Conservation (phyloP, 2,113 vertebrate genomes). For the Micronycteris hirsuta region DNA sequence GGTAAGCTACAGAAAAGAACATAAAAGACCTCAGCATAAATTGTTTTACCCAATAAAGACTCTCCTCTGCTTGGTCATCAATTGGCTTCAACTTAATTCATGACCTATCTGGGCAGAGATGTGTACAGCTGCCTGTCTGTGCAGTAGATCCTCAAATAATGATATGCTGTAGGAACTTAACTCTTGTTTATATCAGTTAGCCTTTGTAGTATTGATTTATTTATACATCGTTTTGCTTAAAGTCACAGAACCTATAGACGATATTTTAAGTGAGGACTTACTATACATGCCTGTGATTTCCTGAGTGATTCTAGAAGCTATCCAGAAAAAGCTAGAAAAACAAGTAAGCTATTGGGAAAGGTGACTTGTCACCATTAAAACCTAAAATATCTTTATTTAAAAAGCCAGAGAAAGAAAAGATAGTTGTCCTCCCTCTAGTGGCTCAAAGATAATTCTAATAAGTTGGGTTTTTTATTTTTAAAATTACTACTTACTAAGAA, state of each 20-base stretch:
- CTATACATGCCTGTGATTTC: background rate
- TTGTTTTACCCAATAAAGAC: background rate
- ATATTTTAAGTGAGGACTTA: background rate
- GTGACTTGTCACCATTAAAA: background rate
- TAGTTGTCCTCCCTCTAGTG: background rate
- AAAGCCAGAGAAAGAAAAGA: background rate
- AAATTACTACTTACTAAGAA: background rate
- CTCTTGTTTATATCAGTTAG: background rate
- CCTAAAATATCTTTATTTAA: background rate
- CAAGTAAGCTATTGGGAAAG: background rate
- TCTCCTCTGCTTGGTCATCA: slow-evolving; percentile 24
- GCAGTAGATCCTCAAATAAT: background rate
- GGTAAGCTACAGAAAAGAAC: background rate
- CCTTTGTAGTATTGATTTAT: background rate
- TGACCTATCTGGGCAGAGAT: background rate
- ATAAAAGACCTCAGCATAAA: background rate
- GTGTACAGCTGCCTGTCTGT: background rate
- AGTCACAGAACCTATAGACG: background rate
- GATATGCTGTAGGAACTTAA: background rate
- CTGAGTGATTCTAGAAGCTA: background rate
- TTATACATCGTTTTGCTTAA: background rate
- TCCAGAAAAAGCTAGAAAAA: background rate
- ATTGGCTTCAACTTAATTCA: background rate
- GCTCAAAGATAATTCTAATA: slow-evolving; percentile 1
- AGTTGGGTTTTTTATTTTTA: background rate